Evolutionary conservation across 2,888 invertebrate species (phyloP).

Genomic region (Pegoplata infirma): DNA sequence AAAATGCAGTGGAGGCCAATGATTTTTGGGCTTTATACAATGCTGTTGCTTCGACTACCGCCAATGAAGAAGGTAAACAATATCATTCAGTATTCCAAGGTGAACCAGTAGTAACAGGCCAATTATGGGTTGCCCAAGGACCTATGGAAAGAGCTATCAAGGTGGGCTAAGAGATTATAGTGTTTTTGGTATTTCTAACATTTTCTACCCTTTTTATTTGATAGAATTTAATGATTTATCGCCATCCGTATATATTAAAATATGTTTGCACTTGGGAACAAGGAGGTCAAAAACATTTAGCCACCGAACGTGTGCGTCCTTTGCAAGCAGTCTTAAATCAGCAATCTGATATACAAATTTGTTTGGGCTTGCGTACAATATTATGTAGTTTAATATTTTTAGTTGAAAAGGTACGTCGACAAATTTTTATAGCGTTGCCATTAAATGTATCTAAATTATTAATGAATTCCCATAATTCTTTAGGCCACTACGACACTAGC

Average conservation of each 20-base stretch:
- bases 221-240: conserved; percentile 90
- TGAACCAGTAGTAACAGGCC: conserved; percentile 83
- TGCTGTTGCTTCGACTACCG: conserved; percentile 75
- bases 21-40: conserved; percentile 88
- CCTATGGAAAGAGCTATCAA: conserved; percentile 88
- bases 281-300: conserved; percentile 86
- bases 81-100: conserved; percentile 87
- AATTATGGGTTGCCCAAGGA: conserved; percentile 82
- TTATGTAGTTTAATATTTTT: conserved; percentile 90
- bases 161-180: no score
- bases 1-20: conserved; percentile 86
- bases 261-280: conserved; percentile 90
- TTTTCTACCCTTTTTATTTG: conserved; percentile 64
- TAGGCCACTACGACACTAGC: no score
- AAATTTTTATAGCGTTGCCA: no score
- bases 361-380: conserved; percentile 89
- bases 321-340: conserved; percentile 82
- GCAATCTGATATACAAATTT: conserved; percentile 88
- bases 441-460: no score
- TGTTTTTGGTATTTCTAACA: not conserved
- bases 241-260: conserved; percentile 91
- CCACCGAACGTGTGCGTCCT: conserved; percentile 90
- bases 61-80: conserved; percentile 78
- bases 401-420: conserved; percentile 83
- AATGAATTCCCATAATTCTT: no score